Percentiles rank a stretch among this genome's conserved stretches.
Conservation (phyloP, 2,888 invertebrate species). For the Eumacrocentrus americanus region DNA sequence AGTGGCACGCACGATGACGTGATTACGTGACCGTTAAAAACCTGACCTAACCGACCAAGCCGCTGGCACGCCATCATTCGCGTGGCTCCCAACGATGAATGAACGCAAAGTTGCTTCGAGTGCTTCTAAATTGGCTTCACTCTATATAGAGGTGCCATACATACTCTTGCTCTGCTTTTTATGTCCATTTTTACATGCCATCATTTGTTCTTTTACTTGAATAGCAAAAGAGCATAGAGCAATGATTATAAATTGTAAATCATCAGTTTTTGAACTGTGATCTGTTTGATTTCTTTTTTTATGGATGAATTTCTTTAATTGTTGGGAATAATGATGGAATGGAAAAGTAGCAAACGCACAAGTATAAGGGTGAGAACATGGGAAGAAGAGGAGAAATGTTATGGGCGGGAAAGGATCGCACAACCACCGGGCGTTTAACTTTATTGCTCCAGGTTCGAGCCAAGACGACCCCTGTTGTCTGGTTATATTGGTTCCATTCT, state of each 20-base stretch:
- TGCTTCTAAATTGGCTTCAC: neutral
- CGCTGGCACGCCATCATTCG: conserved; percentile 39
- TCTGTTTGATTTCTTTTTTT: no score
- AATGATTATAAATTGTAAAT: neutral
- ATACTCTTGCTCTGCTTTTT: neutral
- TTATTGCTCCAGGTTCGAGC: conserved; percentile 36
- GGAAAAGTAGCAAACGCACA: no score
- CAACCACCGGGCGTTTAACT: conserved; percentile 35
- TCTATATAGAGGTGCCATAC: neutral
- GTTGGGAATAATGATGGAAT: no score
- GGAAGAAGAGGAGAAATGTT: neutral
- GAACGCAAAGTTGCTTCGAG: conserved; percentile 27
- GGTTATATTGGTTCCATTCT: conserved; percentile 26
- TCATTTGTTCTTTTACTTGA: neutral
- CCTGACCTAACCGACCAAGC: conserved; percentile 54
- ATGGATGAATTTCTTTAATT: no score
- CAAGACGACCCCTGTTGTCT: conserved; percentile 33
- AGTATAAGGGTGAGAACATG: conserved; percentile 7
- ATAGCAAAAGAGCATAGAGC: neutral
- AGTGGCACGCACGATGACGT: conserved; percentile 54
- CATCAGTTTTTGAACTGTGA: no score
- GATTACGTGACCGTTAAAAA: conserved; percentile 58
- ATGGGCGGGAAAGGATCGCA: conserved; percentile 26
- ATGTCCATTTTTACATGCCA: neutral
- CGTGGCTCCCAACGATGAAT: conserved; percentile 28